These are phyloP conservation scores for Drosophila varians DNA, from an alignment of 1,140 invertebrate species.

Conservation along the genomic window DNA sequence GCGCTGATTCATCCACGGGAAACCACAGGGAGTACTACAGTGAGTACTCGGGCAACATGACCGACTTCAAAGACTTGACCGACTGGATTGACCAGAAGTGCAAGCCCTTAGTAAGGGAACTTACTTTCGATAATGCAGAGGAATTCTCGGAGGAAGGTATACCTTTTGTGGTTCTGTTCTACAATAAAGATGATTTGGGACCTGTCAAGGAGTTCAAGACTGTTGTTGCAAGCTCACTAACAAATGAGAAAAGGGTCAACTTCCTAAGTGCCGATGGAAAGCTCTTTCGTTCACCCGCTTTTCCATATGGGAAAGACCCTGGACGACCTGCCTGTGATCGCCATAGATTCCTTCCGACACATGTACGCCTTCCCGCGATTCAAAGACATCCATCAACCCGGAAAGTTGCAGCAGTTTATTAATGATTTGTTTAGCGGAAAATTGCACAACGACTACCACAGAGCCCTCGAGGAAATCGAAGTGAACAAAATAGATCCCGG, in stretches of 20 bases:
- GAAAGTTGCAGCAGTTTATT: conserved; percentile 41
- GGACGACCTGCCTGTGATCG: conserved; percentile 46
- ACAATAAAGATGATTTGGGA: conserved; percentile 19
- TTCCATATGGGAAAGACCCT: conserved; percentile 34
- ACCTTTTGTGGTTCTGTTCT: conserved; percentile 52
- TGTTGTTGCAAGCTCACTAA: conserved; percentile 1
- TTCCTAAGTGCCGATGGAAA: conserved; percentile 41
- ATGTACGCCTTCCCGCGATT: conserved; percentile 50
- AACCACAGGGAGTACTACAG: conserved; percentile 1
- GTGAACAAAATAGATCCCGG: not conserved
- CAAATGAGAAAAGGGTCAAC: conserved; percentile 13
- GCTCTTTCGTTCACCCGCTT: conserved; percentile 31
- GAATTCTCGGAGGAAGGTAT: conserved; percentile 34
- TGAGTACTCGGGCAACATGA: conserved; percentile 36
- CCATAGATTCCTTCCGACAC: conserved; percentile 50
- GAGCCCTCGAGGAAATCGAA: not conserved
- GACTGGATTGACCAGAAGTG: conserved; percentile 33
- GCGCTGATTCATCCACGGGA: not conserved
- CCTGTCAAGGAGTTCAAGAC: conserved; percentile 29
- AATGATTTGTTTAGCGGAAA: conserved; percentile 10
- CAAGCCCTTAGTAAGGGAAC: conserved; percentile 20
- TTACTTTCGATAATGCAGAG: conserved; percentile 65
- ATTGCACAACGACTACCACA: conserved; percentile 21
- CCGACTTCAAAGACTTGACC: not conserved
- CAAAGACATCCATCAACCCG: conserved; percentile 42